Evolutionary conservation across 2,888 invertebrate species (phyloP), one percentile per base, ranked within the genome.

Genomic region (Diaphora mendica): DNA sequence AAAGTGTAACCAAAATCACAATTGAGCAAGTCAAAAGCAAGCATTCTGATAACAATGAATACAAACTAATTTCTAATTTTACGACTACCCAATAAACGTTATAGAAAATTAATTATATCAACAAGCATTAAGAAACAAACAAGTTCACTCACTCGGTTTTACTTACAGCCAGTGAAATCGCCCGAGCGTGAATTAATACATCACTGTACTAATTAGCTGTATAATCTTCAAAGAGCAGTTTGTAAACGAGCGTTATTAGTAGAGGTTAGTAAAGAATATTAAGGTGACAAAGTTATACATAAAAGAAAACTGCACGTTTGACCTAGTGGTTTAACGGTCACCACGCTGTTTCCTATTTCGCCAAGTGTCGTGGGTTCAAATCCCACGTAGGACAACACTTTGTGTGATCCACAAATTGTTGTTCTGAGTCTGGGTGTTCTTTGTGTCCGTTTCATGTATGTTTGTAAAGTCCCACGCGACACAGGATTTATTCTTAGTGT

Each of bases 201-300:
- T 87, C 85, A 88, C 88, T 86, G 85, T 86, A 87, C 87, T 90
- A 91, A 91, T 91, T 91, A 90, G 86, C 75, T 79, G 78, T 80
- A 72, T 79, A 82, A 83, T 84, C 78, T 82, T 84, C 85, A 83
- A 82, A 83, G 85, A 74, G 76, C 71, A 75, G 76, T 72, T 79
- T 73, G 72, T 72, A 75, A 79, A 69, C 71, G 66, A 72, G 73
- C 55, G 35, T 71, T 82, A 79, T 81, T 69, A 71, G 72, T 66
- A 76, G 67, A 78, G 67, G 83, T 80, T 70, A 44, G 33, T 35
- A 59, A 59, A 59, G 26, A 30, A 59, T 59, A 30, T 59, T 59
- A 1, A 59, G 59, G 59, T 4, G 26, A 59, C 59, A 26, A 0
- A 51, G 23, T 51, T 51, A 17, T 48, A 48, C 48, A 23, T 23